Base-by-base conservation (phyloP, 2,113 vertebrate species). In the Tragelaphus imberbis region DNA sequence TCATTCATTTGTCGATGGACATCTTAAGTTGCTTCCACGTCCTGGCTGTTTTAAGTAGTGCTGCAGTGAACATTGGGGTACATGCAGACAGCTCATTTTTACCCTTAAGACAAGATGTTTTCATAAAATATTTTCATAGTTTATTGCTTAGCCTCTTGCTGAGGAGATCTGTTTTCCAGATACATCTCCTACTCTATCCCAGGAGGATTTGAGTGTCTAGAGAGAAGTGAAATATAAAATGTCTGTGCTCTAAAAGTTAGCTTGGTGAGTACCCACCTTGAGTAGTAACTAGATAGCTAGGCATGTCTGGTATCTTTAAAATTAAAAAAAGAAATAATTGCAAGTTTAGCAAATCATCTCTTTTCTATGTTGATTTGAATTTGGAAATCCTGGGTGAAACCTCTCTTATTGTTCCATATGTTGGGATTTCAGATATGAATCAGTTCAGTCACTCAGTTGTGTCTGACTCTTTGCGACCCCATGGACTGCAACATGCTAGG, bases 361-460 rank as follows among this genome's bases (percentile, higher is more conserved):
- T 65, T 53, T 94, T 87, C 68, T 87, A 12, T 97, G 82, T 79
- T 96, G 58, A 93, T 97, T 95, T 86, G 33, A 87, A 30, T 89
- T 88, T 56, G 25, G 30, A 80, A 79, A 21, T 92, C 10, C 56
- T 93, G 63, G 63, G 27, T 84, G 33, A 94, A 89, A 56, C 96
- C 55, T 93, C 49, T 84, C 23, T 95, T 96, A 90, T 44, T 86
- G 11, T 68, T 58, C 36, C 25, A 25, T 94, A 80, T 17, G n/a
- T 90, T 97, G 44, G 51, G 56, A 93, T 97, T 91, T 96, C 82
- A 95, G 40, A 88, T 59, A 56, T 86, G 61, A 71, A 36, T 71
- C n/a, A 71, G 68, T 71, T 71, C n/a, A 71, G n/a, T 71, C n/a
- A 40, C 19, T 71, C 68, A 40, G n/a, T 71, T 5, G 0, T 71